Conservation (phyloP, 2,113 vertebrate genomes). For the Saccopteryx bilineata region DNA sequence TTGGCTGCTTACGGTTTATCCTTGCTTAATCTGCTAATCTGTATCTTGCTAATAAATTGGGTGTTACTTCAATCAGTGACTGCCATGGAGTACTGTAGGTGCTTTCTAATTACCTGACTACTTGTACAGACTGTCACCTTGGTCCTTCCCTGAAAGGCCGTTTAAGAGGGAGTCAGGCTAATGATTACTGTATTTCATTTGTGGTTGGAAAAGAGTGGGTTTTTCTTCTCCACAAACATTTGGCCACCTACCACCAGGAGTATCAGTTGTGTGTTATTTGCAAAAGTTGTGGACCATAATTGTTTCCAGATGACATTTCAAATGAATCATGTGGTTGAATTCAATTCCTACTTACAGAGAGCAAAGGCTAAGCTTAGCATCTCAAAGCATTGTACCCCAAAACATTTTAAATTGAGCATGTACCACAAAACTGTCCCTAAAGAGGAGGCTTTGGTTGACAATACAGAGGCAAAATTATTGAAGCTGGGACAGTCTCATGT, state of each 20-base stretch:
- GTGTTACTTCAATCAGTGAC: neutral
- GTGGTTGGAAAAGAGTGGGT: neutral
- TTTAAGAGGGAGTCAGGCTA: neutral
- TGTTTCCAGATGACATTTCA: conserved; percentile 53
- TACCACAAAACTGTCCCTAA: neutral
- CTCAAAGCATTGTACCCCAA: neutral
- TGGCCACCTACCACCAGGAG: neutral
- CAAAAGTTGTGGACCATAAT: conserved; percentile 25
- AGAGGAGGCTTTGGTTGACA: neutral
- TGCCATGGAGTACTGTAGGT: neutral
- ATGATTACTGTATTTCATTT: conserved; percentile 3
- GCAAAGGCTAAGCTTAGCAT: neutral
- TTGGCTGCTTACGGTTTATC: neutral
- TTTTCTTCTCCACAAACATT: conserved; percentile 42
- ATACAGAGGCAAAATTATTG: neutral
- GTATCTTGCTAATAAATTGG: neutral
- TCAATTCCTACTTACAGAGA: neutral
- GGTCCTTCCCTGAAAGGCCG: neutral
- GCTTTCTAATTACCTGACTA: neutral
- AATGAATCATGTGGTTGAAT: neutral
- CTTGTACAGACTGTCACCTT: neutral
- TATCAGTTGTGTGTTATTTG: conserved; percentile 35
- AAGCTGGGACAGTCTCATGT: neutral
- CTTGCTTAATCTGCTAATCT: neutral
- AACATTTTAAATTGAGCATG: neutral